Base-by-base conservation (phyloP, 1,140 invertebrate genomes). In the Lepidurus apus region DNA sequence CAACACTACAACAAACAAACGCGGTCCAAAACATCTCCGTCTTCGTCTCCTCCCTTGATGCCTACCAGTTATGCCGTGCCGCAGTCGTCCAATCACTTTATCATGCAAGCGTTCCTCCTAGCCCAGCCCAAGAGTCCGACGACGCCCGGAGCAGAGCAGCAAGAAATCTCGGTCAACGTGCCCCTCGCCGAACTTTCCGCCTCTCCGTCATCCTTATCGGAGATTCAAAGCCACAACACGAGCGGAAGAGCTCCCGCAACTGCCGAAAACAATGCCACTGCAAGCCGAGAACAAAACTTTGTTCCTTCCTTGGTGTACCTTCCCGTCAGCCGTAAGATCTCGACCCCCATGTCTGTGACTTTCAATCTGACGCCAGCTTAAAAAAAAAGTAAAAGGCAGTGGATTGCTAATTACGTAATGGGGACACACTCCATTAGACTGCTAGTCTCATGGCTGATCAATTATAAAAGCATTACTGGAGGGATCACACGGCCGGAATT, bases 341-440 rank as follows among this genome's bases (percentile, higher is more conserved):
- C 89, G 81, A 90, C 91, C 82, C 89, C 91, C 79, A 88, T 95
- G 81, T 94, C 93, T 79, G 91, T 95, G 77, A 95, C 94, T 83
- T 96, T 97, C 85, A 95, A 91, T 81, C 91, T 98, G 76, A 96
- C 93, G 82, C 95, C 95, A 80, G 93, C 94, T 87, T 95, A 81
- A 75, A 7, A 17, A 17, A 75, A 11, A 13, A 24, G 24, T 24
- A 24, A 75, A 24, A 45, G 1, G 13, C 11, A 44, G 75, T 10
- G 24, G 21, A 42, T 34, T 11, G 4, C 42, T 43, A 77, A 75
- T 65, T 13, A 65, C 53, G 5, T 21, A 17, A 65, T 65, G 53
- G 34, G 34, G 53, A 65, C 13, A 65, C 17, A n/a, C 17, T 65
- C 17, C 21, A n/a, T 65, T n/a, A 17, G 53, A 65, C 21, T 21